A percentile compares a stretch with the other conserved stretches of the same genome.
Evolutionary conservation across 35 echinoderm and acorn worm genomes (phyloP).

Genomic region (Apostichopus parvimensis): DNA sequence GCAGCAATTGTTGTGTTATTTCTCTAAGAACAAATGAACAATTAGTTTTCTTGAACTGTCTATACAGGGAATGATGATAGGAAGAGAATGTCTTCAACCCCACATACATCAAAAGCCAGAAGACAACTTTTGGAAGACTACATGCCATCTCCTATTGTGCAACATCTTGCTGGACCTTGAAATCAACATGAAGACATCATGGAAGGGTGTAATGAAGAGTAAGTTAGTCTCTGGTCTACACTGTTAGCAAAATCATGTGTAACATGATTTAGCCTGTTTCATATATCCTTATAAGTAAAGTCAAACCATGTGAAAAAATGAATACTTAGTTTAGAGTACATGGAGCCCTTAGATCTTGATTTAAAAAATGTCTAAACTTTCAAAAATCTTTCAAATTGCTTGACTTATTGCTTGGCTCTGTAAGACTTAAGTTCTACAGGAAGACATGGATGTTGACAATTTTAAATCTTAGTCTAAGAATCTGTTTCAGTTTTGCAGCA

Average conservation of each 20-base stretch:
- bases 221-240: neutral
- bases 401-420: too few relatives aligned
- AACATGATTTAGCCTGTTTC: neutral
- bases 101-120: neutral
- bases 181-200: neutral
- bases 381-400: too few relatives aligned
- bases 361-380: too few relatives aligned
- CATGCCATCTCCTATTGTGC: neutral
- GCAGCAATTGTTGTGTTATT: neutral
- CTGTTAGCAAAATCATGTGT: neutral
- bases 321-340: too few relatives aligned
- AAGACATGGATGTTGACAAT: too few relatives aligned
- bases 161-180: neutral
- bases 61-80: neutral
- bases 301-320: too few relatives aligned
- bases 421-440: too few relatives aligned
- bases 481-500: too few relatives aligned
- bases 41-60: neutral
- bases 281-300: neutral
- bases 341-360: too few relatives aligned
- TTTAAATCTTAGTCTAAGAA: too few relatives aligned
- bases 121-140: neutral
- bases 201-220: constrained; percentile 14
- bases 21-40: neutral
- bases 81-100: neutral